Evolutionary conservation across 2,888 invertebrate genomes (phyloP), one percentile per base, ranked within the genome.

Genomic region (Bombyx huttoni): DNA sequence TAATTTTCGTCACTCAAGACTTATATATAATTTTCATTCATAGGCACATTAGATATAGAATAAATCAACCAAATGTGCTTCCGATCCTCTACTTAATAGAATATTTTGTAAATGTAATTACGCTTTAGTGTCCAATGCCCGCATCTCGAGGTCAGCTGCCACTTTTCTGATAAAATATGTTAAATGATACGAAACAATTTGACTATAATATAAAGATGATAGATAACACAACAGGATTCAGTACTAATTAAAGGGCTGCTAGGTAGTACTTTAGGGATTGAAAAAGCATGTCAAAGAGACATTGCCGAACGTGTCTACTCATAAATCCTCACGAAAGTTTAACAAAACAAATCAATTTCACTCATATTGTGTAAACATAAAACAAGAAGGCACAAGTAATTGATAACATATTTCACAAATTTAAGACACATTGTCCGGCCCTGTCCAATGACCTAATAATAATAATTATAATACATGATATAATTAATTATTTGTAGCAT

Each of bases 21-120:
- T 86, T 87, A 85, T 81, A 73, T 75, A 80, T 84, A 87, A 77
- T 85, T 87, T 85, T 84, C 77, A 84, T 81, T 84, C 84, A 86
- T 85, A 87, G 87, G 87, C 86, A 87, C 87, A 86, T 85, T 79
- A 84, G 86, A 87, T 85, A 81, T 75, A 81, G 77, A 81, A 81
- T 78, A 83, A 86, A 83, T 76, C 76, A 84, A 81, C 81, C 83
- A 67, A 81, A 77, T 74, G 81, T 84, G 84, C 83, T 81, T 78
- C 73, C 79, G 77, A 85, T 84, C 80, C 80, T 73, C 83, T 86
- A 86, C 78, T 78, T 73, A 79, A 73, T 78, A 75, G 70, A 67
- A 3, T 73, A 74, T 73, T 69, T 69, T 70, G 68, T 69, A 70
- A 71, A 73, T 73, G 70, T 76, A 68, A 73, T 63, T 72, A 78